phyloP scores from a whole-genome alignment of 1,140 invertebrate genomes.

The Aphelinus atriplicis region DNA sequence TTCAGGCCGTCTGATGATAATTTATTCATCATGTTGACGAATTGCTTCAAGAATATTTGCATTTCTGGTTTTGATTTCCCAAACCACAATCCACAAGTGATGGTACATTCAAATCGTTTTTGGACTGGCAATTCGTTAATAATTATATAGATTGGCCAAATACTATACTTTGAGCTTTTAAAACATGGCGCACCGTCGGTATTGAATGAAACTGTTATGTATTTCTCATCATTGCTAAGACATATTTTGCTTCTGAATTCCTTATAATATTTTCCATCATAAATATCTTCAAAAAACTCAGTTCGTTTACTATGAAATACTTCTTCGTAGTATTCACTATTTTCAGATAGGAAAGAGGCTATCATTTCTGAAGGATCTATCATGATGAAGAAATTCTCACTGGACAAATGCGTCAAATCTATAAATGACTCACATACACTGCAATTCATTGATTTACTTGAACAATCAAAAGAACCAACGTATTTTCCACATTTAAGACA shows the following conservation, averaged over 20 bases:
- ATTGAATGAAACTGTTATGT: slow-evolving; percentile 23
- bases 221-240: neutral
- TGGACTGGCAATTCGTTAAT: slow-evolving; percentile 16
- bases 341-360: neutral
- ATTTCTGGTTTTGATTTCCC: slow-evolving; percentile 31
- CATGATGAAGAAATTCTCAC: neutral
- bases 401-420: neutral
- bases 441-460: neutral
- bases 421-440: neutral
- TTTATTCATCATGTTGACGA: slow-evolving; percentile 16
- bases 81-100: slow-evolving; percentile 24
- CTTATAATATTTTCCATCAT: slow-evolving; percentile 10
- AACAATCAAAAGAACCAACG: neutral
- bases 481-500: slow-evolving; percentile 17
- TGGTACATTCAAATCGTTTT: slow-evolving; percentile 1
- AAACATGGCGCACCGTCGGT: slow-evolving; percentile 21
- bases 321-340: neutral
- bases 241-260: neutral
- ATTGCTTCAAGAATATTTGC: slow-evolving; percentile 9
- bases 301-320: neutral
- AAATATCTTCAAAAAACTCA: neutral
- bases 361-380: neutral
- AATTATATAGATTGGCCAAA: slow-evolving; percentile 28
- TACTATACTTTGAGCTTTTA: slow-evolving; percentile 12
- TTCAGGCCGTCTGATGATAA: neutral